Base-by-base conservation (phyloP, 1,140 invertebrate species). In the Monomorium pharaonis region DNA sequence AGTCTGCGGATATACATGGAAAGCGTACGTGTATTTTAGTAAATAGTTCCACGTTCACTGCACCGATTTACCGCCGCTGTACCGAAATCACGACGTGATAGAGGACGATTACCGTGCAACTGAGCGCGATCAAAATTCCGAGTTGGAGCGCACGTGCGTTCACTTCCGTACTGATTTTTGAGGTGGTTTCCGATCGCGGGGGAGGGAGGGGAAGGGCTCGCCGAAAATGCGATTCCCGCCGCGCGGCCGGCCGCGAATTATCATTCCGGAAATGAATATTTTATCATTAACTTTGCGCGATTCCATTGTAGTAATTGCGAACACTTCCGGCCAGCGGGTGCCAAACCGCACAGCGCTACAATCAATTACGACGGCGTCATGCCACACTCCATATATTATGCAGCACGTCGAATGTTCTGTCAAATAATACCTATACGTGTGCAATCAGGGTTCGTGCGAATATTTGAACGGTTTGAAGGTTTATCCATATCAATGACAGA, bases 301-400 rank as follows among this genome's bases (percentile, higher is more conserved):
- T 93, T 92, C 88, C 92, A 92, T 94, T 93, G 92, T 93, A 92
- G 92, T 94, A 94, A 94, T 94, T 94, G 92, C 85, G 86, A 93
- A 92, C 92, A 94, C 92, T 94, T 94, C 86, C 91, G 92, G 91
- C 88, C 92, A 94, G 42, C 93, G 91, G 92, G 91, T 91, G 93
- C 94, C 93, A 94, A 94, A 94, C 94, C 94, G 89, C 94, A 94
- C 86, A 86, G 84, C 90, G 91, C 91, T 93, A 93, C 92, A 94
- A 94, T 94, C 93, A 94, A 94, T 94, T 94, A 94, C 93, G 83
- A 88, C 70, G 89, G 90, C 90, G 90, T 92, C 91, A 93, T 91
- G 91, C 91, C 92, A 87, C 92, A 92, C 89, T 92, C 90, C 89
- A 93, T 94, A 92, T 91, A 93, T 93, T 93, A 94, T 94, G 92